phyloP scores from a whole-genome alignment of 2,113 vertebrate species.

The Mormyrus lacerda region DNA sequence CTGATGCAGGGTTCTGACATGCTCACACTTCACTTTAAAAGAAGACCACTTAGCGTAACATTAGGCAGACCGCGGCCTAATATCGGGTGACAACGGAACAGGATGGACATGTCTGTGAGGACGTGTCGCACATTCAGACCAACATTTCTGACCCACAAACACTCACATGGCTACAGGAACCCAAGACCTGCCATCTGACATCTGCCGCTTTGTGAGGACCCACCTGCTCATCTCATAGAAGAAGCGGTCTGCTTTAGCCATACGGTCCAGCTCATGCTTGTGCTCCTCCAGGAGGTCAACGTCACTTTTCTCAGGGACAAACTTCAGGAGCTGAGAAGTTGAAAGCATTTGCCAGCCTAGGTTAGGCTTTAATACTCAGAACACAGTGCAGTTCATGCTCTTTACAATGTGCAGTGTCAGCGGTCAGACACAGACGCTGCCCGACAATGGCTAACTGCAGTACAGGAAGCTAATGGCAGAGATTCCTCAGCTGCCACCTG shows the following conservation, averaged over 20 bases:
- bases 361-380: neutral
- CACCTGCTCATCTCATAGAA: slow-evolving; percentile 99
- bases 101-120: neutral
- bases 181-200: neutral
- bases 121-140: neutral
- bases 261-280: slow-evolving; percentile 90
- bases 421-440: neutral
- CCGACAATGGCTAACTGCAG: neutral
- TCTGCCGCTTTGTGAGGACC: neutral
- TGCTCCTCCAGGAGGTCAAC: slow-evolving; percentile 93
- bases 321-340: slow-evolving; percentile 82
- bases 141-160: neutral
- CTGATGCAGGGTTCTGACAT: neutral
- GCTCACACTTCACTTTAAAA: neutral
- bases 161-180: neutral
- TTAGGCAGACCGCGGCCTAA: neutral
- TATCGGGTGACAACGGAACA: neutral
- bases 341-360: neutral
- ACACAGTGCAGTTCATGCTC: neutral
- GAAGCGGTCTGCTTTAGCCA: slow-evolving; percentile 96
- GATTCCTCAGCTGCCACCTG: neutral
- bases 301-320: slow-evolving; percentile 91
- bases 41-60: neutral
- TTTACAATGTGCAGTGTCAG: neutral
- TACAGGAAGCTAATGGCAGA: neutral